Percentiles rank a stretch among this genome's conserved stretches.
Evolutionary conservation across 2,113 vertebrate genomes (phyloP).

Genomic region (Coregonus clupeaformis): DNA sequence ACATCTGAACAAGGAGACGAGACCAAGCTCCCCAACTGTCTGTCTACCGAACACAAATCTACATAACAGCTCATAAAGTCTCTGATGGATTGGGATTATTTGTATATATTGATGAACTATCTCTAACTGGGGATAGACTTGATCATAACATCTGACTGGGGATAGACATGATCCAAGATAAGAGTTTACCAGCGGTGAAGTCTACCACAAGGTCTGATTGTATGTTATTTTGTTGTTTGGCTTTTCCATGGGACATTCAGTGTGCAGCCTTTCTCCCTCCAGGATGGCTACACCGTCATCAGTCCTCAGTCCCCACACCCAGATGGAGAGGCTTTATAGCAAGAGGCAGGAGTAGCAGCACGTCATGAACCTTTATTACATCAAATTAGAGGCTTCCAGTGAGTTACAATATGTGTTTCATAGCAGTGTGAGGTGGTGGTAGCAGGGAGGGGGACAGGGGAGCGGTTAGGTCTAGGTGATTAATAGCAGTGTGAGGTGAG

Average conservation of each 20-base stretch:
- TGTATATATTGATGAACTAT: no score
- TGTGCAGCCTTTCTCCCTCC: not conserved
- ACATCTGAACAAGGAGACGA: no score
- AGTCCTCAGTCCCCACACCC: constrained; percentile 44
- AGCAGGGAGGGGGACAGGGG: no score
- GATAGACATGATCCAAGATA: no score
- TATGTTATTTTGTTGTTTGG: not conserved
- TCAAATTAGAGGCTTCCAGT: constrained; percentile 59
- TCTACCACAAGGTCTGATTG: not conserved
- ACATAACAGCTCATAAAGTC: no score
- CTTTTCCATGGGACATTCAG: constrained; percentile 1
- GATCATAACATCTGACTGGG: no score
- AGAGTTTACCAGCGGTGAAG: not conserved
- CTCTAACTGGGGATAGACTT: no score
- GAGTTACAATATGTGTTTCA: constrained; percentile 35
- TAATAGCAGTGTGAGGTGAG: constrained; percentile 31
- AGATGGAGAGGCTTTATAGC: constrained; percentile 59
- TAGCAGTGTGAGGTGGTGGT: constrained; percentile 18
- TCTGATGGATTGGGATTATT: no score
- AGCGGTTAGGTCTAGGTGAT: not conserved
- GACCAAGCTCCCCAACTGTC: no score
- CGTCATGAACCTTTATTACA: constrained; percentile 32
- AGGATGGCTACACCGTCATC: no score
- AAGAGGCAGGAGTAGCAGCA: constrained; percentile 20
- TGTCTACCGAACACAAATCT: no score